These are phyloP conservation scores for Amblyjoppa proteus DNA, from an alignment of 2,888 invertebrate genomes.

Conservation along the genomic window DNA sequence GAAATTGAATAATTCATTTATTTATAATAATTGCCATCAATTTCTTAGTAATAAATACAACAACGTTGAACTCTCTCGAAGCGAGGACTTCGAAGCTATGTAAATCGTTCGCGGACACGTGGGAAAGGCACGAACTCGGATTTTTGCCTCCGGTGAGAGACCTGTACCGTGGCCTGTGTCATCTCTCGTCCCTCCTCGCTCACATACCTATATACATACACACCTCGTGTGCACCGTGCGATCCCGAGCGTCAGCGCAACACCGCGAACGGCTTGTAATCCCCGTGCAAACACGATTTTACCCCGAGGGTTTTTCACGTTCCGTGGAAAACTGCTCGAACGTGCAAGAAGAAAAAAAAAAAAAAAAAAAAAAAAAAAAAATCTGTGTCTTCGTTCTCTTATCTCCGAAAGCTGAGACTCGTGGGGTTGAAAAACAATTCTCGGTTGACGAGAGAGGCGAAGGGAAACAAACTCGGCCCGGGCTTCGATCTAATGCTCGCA, in stretches of 20 bases:
- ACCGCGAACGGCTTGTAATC: slow-evolving; percentile 62
- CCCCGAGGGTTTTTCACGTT: slow-evolving; percentile 67
- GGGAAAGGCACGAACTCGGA: slow-evolving; percentile 68
- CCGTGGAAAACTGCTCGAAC: slow-evolving; percentile 61
- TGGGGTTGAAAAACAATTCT: slow-evolving; percentile 16
- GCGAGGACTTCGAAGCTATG: slow-evolving; percentile 46
- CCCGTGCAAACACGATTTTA: slow-evolving; percentile 68
- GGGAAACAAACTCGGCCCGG: slow-evolving; percentile 27
- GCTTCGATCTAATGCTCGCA: slow-evolving; percentile 47
- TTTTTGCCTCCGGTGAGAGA: slow-evolving; percentile 46
- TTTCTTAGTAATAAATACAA: too few species aligned
- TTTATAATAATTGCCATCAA: too few species aligned
- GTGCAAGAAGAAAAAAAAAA: slow-evolving; percentile 24
- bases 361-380: slow-evolving; percentile 44
- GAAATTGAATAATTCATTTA: too few species aligned
- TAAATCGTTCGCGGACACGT: slow-evolving; percentile 64
- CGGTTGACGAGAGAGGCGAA: slow-evolving; percentile 31
- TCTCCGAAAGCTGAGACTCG: slow-evolving; percentile 42
- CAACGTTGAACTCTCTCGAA: too few species aligned
- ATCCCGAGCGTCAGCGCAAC: slow-evolving; percentile 45
- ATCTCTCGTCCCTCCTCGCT: background rate
- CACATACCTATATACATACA: slow-evolving; percentile 9
- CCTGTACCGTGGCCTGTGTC: slow-evolving; percentile 7
- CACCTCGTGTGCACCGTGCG: slow-evolving; percentile 39
- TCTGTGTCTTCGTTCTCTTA: slow-evolving; percentile 59